Percentiles rank a stretch among this genome's conserved stretches.
These are phyloP conservation scores for Malurus elegans DNA, from an alignment of 2,113 vertebrate genomes.

Conservation along the genomic window DNA sequence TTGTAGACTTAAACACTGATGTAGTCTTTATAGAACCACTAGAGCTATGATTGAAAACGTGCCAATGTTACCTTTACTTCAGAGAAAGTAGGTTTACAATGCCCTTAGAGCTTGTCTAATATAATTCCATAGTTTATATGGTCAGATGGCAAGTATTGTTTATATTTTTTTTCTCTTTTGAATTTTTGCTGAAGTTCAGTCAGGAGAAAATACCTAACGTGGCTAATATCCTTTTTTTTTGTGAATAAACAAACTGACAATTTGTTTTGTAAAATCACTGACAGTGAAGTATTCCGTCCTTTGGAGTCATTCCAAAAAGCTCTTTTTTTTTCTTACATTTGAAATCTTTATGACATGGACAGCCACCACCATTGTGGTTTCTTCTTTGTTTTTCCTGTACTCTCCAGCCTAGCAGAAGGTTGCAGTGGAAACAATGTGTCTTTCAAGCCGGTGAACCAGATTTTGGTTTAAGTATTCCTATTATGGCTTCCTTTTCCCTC, in stretches of 20 bases:
- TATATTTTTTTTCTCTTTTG: background rate
- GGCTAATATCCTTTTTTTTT: background rate
- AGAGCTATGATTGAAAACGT: background rate
- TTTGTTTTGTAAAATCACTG: background rate
- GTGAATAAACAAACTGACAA: background rate
- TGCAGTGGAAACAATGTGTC: background rate
- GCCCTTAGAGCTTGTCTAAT: background rate
- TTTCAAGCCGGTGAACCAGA: background rate
- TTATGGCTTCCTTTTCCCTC: background rate
- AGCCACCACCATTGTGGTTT: background rate
- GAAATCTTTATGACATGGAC: background rate
- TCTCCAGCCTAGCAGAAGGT: background rate
- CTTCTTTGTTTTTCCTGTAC: background rate
- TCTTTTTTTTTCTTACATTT: background rate
- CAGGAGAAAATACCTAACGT: background rate
- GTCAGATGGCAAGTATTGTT: background rate
- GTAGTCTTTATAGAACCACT: background rate
- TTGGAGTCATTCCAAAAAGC: background rate
- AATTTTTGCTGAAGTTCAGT: background rate
- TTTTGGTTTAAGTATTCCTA: background rate
- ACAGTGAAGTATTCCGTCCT: background rate
- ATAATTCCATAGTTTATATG: background rate
- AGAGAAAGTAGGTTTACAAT: background rate
- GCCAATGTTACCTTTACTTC: background rate
- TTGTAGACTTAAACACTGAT: background rate